Evolutionary conservation across 2,113 vertebrate genomes (phyloP), one percentile per base, ranked within the genome.

Genomic region (Dasyurus viverrinus): DNA sequence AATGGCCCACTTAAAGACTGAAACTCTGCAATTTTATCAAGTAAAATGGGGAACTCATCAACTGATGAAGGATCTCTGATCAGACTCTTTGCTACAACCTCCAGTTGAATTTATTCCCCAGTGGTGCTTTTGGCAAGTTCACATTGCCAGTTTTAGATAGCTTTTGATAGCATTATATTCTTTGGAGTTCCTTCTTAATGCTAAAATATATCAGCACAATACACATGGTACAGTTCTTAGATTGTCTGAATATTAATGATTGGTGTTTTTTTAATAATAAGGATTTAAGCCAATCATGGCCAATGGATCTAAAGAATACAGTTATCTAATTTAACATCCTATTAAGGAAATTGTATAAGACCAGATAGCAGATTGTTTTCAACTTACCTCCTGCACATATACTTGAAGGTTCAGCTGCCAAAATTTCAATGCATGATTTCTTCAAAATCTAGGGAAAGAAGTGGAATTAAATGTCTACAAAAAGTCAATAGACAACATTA

Each of bases 361-460:
- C 5, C 1, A 52, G 68, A 90, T 60, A 92, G 3, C 42, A 91
- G 84, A n/a, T 91, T 7, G 0, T 0, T 93, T 93, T 96, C 11
- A 7, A 97, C 98, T 98, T 97, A 99, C 99, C 99, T 98, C 99
- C 99, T 96, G 99, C 99, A 97, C 99, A 99, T 97, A 99, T 99
- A 89, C 99, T 99, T 89, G 99, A 99, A 19, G 99, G 99, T 76
- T 99, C 99, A 14, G 99, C 99, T 2, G 99, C 99, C 97, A 99
- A 98, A 97, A 99, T 99, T 98, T 99, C 99, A 9, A 99, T 99
- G 50, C 99, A 99, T 47, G 99, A 99, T 95, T 99, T 99, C 98
- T 99, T 99, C 94, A 99, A 97, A 97, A 99, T 99, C 99, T 99
- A 95, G 91, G 95, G 96, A n/a, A 96, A 94, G 96, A 42, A 92